Conservation (phyloP, 1,140 invertebrate species). For the Latrodectus geometricus region DNA sequence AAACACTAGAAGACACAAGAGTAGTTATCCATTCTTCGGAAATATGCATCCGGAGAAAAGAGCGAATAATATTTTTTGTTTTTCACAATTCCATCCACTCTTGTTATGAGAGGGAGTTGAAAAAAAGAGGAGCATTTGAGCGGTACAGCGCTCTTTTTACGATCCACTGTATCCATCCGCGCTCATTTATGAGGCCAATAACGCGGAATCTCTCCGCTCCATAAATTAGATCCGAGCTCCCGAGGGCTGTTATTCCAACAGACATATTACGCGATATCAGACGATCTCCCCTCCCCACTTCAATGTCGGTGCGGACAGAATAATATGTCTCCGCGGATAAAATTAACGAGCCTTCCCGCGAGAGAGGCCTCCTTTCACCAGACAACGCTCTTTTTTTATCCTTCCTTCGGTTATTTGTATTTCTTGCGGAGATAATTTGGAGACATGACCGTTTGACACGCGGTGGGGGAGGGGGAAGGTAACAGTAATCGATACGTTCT, state of each 20-base stretch:
- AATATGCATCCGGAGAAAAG: too few relatives aligned
- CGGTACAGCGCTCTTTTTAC: conserved; percentile 4
- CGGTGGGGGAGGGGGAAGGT: too few relatives aligned
- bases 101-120: not conserved
- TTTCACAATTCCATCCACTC: conserved; percentile 3
- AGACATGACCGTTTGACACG: too few relatives aligned
- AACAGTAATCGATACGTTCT: too few relatives aligned
- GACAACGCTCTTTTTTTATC: too few relatives aligned
- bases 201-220: conserved; percentile 34
- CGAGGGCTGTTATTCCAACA: not conserved
- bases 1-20: too few relatives aligned
- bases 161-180: conserved; percentile 12
- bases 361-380: not conserved
- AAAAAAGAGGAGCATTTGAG: not conserved
- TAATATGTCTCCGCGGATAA: not conserved
- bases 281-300: not conserved
- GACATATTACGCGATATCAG: not conserved
- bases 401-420: too few relatives aligned
- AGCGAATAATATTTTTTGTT: not conserved
- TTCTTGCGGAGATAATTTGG: too few relatives aligned
- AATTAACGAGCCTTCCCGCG: not conserved
- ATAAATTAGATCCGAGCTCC: conserved; percentile 23
- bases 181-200: conserved; percentile 34
- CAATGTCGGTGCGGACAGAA: not conserved
- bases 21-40: too few relatives aligned